Evolutionary conservation across 1,140 invertebrate genomes (phyloP), one percentile per base, ranked within the genome.

Genomic region (Drosophila carrolli): DNA sequence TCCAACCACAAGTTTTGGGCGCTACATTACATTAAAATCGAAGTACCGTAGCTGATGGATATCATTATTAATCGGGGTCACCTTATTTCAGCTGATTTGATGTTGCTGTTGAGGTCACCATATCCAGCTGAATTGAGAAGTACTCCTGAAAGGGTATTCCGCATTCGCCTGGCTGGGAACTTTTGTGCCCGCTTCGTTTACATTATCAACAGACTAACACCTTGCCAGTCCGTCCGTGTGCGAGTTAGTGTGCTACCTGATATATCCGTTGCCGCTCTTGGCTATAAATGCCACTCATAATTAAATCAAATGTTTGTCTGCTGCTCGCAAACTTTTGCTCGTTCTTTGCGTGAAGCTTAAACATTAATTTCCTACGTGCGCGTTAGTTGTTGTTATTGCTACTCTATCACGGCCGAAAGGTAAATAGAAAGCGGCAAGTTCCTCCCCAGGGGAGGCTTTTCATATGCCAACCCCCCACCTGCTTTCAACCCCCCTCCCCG

Each of bases 171-270:
- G 37, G 11, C 14, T 38, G n/a, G 9, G 14, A 50, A 66, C 37
- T 79, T 75, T 48, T 16, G 41, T 19, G 44, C 53, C 23, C 43
- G 67, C 53, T 62, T 70, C 73, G 81, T 75, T 88, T 80, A 73
- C 82, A 91, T 91, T 91, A 91, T 91, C 90, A 91, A 91, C 90
- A 91, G 90, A 91, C 90, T 91, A 91, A 91, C 90, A 91, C 90
- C 90, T 91, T 91, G 75, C 55, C 50, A 41, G 54, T 40, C 29
- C 44, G 48, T 19, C n/a, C 13, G 38, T 59, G 60, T 62, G 66
- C 27, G 63, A 74, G 59, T 16, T 16, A 16, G 16, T 16, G 16
- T 58, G 80, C 54, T 75, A 76, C 72, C 75, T 81, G 82, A 81
- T 86, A 78, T 43, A 59, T 53, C 75, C 59, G 65, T 61, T 58